Percentiles rank a stretch among this genome's conserved stretches.
Evolutionary conservation across 1,140 invertebrate genomes (phyloP).

Genomic region (Ceratina australensis): DNA sequence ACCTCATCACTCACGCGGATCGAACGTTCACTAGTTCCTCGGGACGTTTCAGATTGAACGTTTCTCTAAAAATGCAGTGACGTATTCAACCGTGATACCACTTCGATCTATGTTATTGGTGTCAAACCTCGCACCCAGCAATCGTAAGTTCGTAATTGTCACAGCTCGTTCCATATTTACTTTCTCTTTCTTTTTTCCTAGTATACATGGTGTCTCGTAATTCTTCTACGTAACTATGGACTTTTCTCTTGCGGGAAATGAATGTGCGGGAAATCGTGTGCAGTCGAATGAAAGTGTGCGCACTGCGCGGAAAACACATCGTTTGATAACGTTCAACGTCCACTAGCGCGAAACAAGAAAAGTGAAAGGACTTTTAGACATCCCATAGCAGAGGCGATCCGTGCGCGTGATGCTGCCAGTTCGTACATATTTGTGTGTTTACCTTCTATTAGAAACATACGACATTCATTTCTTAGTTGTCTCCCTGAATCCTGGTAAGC

Average conservation of each 20-base stretch:
- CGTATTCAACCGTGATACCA: neutral
- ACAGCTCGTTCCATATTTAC: neutral
- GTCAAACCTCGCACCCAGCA: neutral
- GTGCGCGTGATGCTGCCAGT: constrained; percentile 20
- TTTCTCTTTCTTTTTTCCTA: no score
- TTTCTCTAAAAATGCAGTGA: constrained; percentile 15
- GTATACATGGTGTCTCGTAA: neutral
- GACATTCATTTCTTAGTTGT: no score
- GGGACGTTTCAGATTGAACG: no score
- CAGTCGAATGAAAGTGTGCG: neutral
- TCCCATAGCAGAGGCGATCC: constrained; percentile 29
- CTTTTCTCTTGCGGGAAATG: neutral
- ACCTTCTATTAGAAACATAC: no score
- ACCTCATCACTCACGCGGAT: neutral
- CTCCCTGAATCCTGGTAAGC: no score
- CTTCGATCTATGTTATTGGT: constrained; percentile 4
- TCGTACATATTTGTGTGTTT: neutral
- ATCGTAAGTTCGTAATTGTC: constrained; percentile 21
- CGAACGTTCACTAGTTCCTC: no score
- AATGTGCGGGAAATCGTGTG: constrained; percentile 19
- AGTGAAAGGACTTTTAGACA: constrained; percentile 57
- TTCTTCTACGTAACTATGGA: constrained; percentile 9
- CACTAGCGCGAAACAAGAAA: constrained; percentile 48
- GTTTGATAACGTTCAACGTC: constrained; percentile 17
- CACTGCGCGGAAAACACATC: neutral